These are phyloP conservation scores for Amphilophus citrinellus DNA, from an alignment of 2,113 vertebrate genomes.

Conservation along the genomic window DNA sequence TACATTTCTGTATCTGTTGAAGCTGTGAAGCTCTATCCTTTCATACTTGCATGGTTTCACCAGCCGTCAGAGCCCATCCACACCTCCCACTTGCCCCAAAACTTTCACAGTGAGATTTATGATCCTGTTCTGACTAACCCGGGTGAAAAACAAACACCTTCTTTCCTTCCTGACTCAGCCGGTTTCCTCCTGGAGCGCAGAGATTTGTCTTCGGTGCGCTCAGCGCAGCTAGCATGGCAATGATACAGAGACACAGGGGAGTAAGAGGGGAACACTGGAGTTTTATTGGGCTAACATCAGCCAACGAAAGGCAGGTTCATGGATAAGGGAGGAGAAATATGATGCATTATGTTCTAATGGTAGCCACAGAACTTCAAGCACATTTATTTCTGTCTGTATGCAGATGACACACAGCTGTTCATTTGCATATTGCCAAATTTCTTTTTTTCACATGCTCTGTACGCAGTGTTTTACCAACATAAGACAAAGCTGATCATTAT, in stretches of 20 bases:
- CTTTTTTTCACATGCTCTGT: neutral
- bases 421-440: neutral
- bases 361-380: neutral
- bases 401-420: conserved; percentile 8
- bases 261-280: conserved; percentile 7
- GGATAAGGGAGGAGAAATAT: neutral
- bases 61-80: neutral
- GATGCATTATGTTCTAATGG: neutral
- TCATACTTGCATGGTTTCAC: neutral
- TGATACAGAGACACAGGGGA: conserved; percentile 12
- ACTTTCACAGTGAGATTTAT: conserved; percentile 65
- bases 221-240: neutral
- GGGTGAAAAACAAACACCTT: conserved; percentile 47
- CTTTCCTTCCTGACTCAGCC: conserved; percentile 67
- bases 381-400: conserved; percentile 10
- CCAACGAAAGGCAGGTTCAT: neutral
- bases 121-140: conserved; percentile 16
- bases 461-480: neutral
- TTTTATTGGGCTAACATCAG: neutral
- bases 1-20: neutral
- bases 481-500: neutral
- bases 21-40: neutral
- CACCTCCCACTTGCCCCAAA: conserved; percentile 34
- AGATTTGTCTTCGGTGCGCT: conserved; percentile 39
- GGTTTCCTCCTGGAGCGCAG: neutral